Percentiles rank a stretch among this genome's conserved stretches.
Evolutionary conservation across 2,797 vertebrate genomes (phyloP).

Genomic region (Pristis pectinata): DNA sequence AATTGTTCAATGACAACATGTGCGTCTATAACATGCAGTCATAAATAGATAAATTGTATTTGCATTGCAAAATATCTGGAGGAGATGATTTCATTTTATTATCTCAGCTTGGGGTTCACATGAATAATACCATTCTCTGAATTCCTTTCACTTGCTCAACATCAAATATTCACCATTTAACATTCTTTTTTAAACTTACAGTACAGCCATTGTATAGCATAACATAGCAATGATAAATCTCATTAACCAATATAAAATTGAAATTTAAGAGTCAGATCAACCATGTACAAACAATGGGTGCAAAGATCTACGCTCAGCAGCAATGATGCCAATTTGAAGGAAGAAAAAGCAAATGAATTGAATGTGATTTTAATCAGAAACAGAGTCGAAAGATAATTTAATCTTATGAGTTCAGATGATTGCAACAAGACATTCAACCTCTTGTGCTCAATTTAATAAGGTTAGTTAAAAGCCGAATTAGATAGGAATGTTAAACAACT

Average conservation of each 20-base stretch:
- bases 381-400: background rate
- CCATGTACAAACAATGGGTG: background rate
- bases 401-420: background rate
- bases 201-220: background rate
- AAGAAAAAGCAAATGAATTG: background rate
- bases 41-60: background rate
- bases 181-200: background rate
- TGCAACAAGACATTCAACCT: background rate
- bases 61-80: background rate
- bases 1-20: background rate
- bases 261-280: background rate
- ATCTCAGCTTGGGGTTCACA: background rate
- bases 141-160: background rate
- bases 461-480: conserved; percentile 17
- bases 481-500: background rate
- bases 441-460: background rate
- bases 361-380: background rate
- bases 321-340: conserved; percentile 4
- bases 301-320: background rate
- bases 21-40: background rate
- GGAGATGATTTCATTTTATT: background rate
- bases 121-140: background rate
- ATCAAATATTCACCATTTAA: background rate
- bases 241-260: background rate
- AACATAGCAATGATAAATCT: background rate